phyloP scores from a whole-genome alignment of 2,113 vertebrate species.

The Podilymbus podiceps region DNA sequence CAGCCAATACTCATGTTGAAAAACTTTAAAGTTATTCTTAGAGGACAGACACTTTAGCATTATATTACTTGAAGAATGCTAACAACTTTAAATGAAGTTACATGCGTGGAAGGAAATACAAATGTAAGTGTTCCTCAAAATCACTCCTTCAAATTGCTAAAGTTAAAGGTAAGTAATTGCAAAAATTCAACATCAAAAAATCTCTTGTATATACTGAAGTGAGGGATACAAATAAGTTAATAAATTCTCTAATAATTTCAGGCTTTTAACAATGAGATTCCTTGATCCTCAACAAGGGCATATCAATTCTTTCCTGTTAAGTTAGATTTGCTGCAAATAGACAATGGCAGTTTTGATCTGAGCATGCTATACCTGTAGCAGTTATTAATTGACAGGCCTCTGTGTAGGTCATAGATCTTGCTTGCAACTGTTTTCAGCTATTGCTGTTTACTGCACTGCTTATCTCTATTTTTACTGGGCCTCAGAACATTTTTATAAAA shows the following conservation, averaged over 20 bases:
- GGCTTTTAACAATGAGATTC: conserved; percentile 32
- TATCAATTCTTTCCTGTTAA: neutral
- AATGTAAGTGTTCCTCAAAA: conserved; percentile 46
- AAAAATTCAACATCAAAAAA: conserved; percentile 39
- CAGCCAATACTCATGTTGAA: neutral
- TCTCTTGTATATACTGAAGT: conserved; percentile 22
- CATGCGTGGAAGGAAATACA: conserved; percentile 37
- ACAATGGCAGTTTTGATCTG: no score
- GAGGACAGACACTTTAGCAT: conserved; percentile 42
- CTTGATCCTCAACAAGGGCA: neutral
- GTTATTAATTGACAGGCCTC: no score
- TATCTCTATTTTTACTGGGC: no score
- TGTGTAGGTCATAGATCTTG: no score
- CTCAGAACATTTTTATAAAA: no score
- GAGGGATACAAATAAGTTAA: conserved; percentile 11
- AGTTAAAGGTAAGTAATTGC: conserved; percentile 25
- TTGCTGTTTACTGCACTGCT: no score
- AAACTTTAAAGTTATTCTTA: conserved; percentile 49
- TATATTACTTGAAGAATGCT: conserved; percentile 55
- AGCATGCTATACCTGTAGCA: no score
- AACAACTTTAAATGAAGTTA: conserved; percentile 62
- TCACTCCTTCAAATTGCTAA: conserved; percentile 29
- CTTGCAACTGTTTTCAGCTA: no score
- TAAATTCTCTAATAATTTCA: conserved; percentile 18
- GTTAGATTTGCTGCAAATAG: neutral